A percentile compares a stretch with the other conserved stretches of the same genome.
Conservation (phyloP, 2,888 invertebrate species). For the Platerodrilus igneus region DNA sequence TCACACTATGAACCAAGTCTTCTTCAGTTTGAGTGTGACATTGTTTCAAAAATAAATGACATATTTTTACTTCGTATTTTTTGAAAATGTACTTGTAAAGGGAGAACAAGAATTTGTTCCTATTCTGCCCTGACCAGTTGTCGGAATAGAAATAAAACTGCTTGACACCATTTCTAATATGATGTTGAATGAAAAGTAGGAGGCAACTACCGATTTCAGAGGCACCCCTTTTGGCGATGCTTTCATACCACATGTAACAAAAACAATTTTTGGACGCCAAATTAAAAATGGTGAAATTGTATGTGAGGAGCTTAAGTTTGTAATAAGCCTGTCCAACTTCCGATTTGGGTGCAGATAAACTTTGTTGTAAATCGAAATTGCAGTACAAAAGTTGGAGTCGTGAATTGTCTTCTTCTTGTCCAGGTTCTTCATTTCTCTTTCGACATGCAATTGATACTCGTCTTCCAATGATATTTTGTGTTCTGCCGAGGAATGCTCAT, state of each 20-base stretch:
- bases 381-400: too few species aligned
- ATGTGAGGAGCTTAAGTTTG: not conserved
- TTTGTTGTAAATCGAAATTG: not conserved
- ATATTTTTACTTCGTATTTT: constrained; percentile 1
- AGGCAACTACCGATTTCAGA: constrained; percentile 4
- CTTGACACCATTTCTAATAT: too few species aligned
- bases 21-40: constrained; percentile 2
- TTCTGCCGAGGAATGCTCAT: too few species aligned
- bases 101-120: not conserved
- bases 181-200: too few species aligned
- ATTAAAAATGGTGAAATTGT: constrained; percentile 2
- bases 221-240: not conserved
- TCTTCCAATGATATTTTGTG: too few species aligned
- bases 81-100: not conserved
- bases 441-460: too few species aligned
- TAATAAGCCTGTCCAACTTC: not conserved
- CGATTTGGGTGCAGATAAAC: not conserved
- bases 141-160: too few species aligned
- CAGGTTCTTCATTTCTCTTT: too few species aligned
- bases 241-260: constrained; percentile 4
- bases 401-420: too few species aligned
- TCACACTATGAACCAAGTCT: too few species aligned
- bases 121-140: not conserved
- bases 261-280: not conserved
- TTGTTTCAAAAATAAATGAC: not conserved